phyloP scores from a whole-genome alignment of 2,888 invertebrate genomes.

The Chironomus riparius region DNA sequence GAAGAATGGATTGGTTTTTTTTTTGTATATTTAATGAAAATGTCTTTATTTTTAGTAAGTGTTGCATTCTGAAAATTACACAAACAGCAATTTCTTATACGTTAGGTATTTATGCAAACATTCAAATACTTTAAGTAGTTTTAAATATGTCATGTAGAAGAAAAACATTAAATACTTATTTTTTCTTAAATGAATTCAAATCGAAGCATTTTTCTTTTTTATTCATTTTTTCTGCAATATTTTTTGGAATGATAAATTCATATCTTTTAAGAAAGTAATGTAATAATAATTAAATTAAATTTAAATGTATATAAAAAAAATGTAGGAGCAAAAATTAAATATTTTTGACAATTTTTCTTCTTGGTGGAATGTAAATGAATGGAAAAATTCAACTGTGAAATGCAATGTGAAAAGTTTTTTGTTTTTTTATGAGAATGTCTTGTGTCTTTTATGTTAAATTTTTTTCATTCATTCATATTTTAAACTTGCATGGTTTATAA shows the following conservation, averaged over 20 bases:
- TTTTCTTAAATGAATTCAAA: slow-evolving; percentile 6
- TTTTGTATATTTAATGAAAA: background rate
- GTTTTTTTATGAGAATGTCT: background rate
- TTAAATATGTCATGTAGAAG: background rate
- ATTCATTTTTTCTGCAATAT: slow-evolving; percentile 20
- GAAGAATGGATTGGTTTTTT: background rate
- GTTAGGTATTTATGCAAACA: background rate
- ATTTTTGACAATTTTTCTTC: slow-evolving; percentile 5
- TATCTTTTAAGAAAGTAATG: background rate
- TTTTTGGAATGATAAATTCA: slow-evolving; percentile 25
- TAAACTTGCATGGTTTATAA: background rate
- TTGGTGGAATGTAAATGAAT: slow-evolving; percentile 25
- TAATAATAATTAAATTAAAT: slow-evolving; percentile 22
- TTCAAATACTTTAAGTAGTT: background rate
- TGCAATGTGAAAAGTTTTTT: background rate
- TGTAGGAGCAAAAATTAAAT: slow-evolving; percentile 15
- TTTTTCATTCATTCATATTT: background rate
- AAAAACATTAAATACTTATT: background rate
- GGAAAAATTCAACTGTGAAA: slow-evolving; percentile 20
- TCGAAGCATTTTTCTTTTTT: slow-evolving; percentile 24
- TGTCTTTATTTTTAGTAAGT: background rate
- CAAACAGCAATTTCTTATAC: background rate
- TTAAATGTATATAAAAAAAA: slow-evolving; percentile 25
- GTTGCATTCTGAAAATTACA: background rate
- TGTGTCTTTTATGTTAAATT: background rate